phyloP scores from a whole-genome alignment of 1,140 invertebrate species.

The Meloidogyne floridensis region DNA sequence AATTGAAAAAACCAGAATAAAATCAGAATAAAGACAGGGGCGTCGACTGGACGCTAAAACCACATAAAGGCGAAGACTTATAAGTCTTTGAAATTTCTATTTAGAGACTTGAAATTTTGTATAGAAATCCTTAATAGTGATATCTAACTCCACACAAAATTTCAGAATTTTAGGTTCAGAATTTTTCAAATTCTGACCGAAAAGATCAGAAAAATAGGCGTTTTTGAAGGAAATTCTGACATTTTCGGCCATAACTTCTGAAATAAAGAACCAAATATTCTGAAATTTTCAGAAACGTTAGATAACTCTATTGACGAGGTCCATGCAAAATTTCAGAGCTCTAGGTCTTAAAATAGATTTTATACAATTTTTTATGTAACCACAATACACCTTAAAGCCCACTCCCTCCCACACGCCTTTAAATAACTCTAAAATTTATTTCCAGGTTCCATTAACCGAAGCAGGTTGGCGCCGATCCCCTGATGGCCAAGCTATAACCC shows the following conservation, averaged over 20 bases:
- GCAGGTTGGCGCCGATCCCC: constrained; percentile 75
- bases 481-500: constrained; percentile 80
- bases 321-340: not conserved
- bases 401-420: not conserved
- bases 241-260: not conserved
- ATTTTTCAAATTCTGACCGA: not conserved
- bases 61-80: not conserved
- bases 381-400: not conserved
- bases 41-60: not conserved
- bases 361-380: not conserved
- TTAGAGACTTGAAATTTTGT: not conserved
- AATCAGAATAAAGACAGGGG: not conserved
- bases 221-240: not conserved
- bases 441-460: constrained; percentile 57
- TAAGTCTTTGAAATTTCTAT: not conserved
- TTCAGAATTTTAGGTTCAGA: not conserved
- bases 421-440: not conserved
- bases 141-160: not conserved
- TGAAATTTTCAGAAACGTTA: not conserved
- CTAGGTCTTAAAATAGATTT: not conserved
- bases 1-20: not conserved
- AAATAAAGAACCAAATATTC: not conserved
- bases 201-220: not conserved
- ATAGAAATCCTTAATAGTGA: not conserved
- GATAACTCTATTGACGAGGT: not conserved